These are phyloP conservation scores for Sciurus vulgaris DNA, from an alignment of 2,797 vertebrate genomes.

Conservation along the genomic window DNA sequence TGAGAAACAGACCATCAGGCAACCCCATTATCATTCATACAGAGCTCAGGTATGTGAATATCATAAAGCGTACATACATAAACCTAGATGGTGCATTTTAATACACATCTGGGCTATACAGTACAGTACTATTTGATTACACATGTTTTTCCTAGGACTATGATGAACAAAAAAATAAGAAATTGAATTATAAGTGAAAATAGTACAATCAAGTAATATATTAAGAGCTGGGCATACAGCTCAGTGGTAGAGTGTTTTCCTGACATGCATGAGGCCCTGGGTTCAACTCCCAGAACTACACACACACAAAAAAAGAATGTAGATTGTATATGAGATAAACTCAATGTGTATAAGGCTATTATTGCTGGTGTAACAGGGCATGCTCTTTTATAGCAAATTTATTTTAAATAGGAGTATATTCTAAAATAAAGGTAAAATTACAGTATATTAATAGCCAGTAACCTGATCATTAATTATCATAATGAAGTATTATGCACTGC, in stretches of 20 bases:
- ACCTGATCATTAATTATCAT: not conserved
- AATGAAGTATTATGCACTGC: too few species aligned
- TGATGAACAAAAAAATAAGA: not conserved
- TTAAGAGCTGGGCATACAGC: not conserved
- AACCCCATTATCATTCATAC: not conserved
- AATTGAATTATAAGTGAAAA: not conserved
- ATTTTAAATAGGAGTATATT: not conserved
- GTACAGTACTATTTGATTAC: not conserved
- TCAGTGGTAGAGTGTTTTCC: not conserved
- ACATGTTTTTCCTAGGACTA: not conserved
- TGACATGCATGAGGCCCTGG: not conserved
- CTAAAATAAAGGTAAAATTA: not conserved
- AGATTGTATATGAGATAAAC: not conserved
- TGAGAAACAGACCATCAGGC: not conserved
- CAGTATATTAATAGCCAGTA: not conserved
- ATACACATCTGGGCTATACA: not conserved
- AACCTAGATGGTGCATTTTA: not conserved
- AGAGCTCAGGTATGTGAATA: too few species aligned
- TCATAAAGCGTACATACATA: not conserved
- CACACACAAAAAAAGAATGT: not conserved
- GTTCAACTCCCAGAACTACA: not conserved
- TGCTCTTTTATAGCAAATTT: not conserved
- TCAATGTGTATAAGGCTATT: not conserved
- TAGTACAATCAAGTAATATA: not conserved
- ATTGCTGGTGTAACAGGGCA: not conserved